Evolutionary conservation across 1,140 invertebrate genomes (phyloP), one percentile per base, ranked within the genome.

Genomic region (Stratiolaelaps scimitus): DNA sequence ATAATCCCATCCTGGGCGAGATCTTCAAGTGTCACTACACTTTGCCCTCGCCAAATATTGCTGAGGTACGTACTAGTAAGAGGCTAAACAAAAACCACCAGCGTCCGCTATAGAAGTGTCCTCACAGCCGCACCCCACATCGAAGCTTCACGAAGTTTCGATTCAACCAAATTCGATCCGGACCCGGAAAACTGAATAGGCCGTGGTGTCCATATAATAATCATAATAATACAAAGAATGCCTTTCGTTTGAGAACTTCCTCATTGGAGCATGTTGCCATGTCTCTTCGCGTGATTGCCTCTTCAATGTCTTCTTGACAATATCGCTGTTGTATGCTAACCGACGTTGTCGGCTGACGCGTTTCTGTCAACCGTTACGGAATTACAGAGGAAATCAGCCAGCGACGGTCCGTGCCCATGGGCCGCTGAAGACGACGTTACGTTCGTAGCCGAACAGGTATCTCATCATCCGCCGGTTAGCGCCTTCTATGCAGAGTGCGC

Each of bases 391-490:
- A 65, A 70, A 7, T 68, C 76, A 48, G 83, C 85, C 5, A 75
- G 76, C 23, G 86, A 89, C 72, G 88, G 88, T 1, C 86, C 87
- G 10, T 80, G 91, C 64, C 84, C 85, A 17, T 89, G 88, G 88
- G 87, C 85, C 72, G 80, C 79, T 6, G 78, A 81, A 43, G 81
- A 87, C 76, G 86, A 92, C 72, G 80, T 93, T 4, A 83, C 84
- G 7, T 98, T 97, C 77, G 82, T 94, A 67, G 92, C 94, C 1
- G 95, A 98, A 78, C 95, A 98, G 80, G 95, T 99, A 4, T 97
- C 92, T 10, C 95, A 99, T 81, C 95, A 98, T 81, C 96, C 95
- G 13, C 95, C 95, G 88, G 88, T 96, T 71, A 94, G 90, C 71
- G 93, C 90, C 17, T 97, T 97, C 78, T 97, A 97, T 80, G 92